Base-by-base conservation (phyloP, 2,113 vertebrate species). In the Mormoops blainvillei region DNA sequence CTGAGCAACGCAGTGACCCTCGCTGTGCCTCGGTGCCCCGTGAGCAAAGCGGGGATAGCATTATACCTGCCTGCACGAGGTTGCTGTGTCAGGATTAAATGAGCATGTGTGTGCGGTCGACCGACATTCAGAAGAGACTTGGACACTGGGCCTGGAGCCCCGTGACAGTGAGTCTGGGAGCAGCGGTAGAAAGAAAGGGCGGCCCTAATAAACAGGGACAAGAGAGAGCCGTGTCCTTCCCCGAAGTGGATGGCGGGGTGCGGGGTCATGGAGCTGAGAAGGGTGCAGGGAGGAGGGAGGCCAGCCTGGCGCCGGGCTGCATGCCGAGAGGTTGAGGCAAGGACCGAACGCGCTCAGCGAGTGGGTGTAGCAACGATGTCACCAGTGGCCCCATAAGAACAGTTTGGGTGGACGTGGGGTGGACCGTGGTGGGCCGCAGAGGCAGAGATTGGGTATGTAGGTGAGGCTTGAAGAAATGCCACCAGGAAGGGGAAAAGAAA, bases 261-360 rank as follows among this genome's bases (percentile, higher is more conserved):
- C 11, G 12, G 70, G n/a, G 26, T n/a, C 0, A 1, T 1, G 4
- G 58, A 41, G 61, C 38, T 0, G n/a, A 70, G 58, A 28, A 4
- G 68, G 33, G 38, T 20, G 13, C 19, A 22, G 52, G 41, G 16
- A 56, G 36, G 31, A 38, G 22, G 5, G 20, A n/a, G n/a, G 54
- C 28, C 3, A 11, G 28, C 41, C 56, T 58, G 16, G 50, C 4
- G 18, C 0, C 3, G 4, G 9, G 90, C 38, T n/a, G 38, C 16
- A 76, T 3, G 13, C 48, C 43, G 10, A 38, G 16, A 26, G n/a
- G 22, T 33, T 3, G 5, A 19, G 5, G 41, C 33, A 12, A 48
- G 45, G 4, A 12, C 1, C 0, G 41, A n/a, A 38, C 14, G 5
- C 0, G 0, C 61, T 58, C 12, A 15, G 50, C 16, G 12, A 41